Conservation (phyloP, 2,113 vertebrate genomes). For the Tor tambroides region DNA sequence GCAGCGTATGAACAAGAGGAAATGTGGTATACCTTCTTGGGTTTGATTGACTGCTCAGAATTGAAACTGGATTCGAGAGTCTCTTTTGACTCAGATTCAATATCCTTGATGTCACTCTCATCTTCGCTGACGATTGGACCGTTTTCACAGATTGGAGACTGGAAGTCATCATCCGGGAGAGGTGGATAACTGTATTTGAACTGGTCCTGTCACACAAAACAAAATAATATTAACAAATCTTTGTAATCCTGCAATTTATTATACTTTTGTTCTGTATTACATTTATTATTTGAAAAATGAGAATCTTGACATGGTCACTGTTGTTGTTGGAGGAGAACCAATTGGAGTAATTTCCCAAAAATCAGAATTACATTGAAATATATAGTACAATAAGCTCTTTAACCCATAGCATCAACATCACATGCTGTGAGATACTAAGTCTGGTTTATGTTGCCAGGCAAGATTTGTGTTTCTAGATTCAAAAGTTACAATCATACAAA, state of each 20-base stretch:
- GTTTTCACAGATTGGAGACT: conserved; percentile 92
- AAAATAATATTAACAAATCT: neutral
- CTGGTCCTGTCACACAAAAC: conserved; percentile 80
- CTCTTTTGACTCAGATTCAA: conserved; percentile 84
- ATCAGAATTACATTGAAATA: neutral
- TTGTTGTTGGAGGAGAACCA: neutral
- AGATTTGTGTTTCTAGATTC: neutral
- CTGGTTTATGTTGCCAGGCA: neutral
- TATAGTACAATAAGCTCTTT: neutral
- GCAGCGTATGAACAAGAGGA: neutral
- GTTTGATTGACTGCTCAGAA: conserved; percentile 79
- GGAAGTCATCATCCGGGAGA: conserved; percentile 95
- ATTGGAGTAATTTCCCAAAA: neutral
- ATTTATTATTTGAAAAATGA: neutral
- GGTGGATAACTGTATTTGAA: conserved; percentile 98
- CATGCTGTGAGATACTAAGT: neutral
- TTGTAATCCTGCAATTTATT: neutral
- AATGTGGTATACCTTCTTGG: conserved; percentile 82
- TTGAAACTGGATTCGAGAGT: conserved; percentile 79
- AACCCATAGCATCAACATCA: neutral
- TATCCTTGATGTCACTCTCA: conserved; percentile 88
- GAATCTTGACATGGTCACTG: neutral
- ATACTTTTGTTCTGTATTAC: neutral
- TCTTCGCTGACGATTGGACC: conserved; percentile 90
- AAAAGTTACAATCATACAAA: neutral